A percentile compares a stretch with the other conserved stretches of the same genome.
These are phyloP conservation scores for Aselliscus stoliczkanus DNA, from an alignment of 2,797 vertebrate genomes.

Conservation along the genomic window DNA sequence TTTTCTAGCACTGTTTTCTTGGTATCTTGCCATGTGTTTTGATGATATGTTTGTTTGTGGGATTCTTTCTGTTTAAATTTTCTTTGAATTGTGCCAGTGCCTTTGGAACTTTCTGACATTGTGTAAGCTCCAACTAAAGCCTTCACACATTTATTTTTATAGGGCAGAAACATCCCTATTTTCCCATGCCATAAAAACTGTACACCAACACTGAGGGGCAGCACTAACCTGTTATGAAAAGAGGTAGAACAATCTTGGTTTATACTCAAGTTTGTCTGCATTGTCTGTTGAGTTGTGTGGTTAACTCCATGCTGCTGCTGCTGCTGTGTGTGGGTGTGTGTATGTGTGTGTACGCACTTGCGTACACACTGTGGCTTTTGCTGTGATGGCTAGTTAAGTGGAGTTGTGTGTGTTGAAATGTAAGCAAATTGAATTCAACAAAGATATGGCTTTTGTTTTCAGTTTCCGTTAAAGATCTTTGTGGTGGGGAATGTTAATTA, in stretches of 20 bases:
- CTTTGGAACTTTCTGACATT: slow-evolving; percentile 76
- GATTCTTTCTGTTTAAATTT: slow-evolving; percentile 62
- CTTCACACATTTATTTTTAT: slow-evolving; percentile 88
- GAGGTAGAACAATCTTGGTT: slow-evolving; percentile 87
- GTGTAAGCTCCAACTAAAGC: slow-evolving; percentile 83
- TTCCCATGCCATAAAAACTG: slow-evolving; percentile 89
- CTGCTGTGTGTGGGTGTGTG: slow-evolving; percentile 57
- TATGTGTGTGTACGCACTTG: slow-evolving; percentile 56
- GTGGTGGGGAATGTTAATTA: neutral
- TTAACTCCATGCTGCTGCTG: slow-evolving; percentile 70
- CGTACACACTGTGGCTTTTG: slow-evolving; percentile 79
- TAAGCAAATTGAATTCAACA: slow-evolving; percentile 77
- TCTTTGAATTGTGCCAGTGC: slow-evolving; percentile 69
- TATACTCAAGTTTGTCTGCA: slow-evolving; percentile 83
- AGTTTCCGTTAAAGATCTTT: slow-evolving; percentile 56
- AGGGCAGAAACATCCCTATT: slow-evolving; percentile 87
- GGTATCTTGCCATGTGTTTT: slow-evolving; percentile 65
- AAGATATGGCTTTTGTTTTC: slow-evolving; percentile 79
- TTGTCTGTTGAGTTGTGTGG: slow-evolving; percentile 81
- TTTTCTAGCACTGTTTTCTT: slow-evolving; percentile 63
- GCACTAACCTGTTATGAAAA: slow-evolving; percentile 88
- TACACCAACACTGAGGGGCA: slow-evolving; percentile 87
- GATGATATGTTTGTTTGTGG: slow-evolving; percentile 72
- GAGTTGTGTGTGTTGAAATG: slow-evolving; percentile 76
- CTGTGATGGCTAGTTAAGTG: slow-evolving; percentile 79